Base-by-base conservation (phyloP, 1,140 invertebrate genomes). In the Psix sp. region DNA sequence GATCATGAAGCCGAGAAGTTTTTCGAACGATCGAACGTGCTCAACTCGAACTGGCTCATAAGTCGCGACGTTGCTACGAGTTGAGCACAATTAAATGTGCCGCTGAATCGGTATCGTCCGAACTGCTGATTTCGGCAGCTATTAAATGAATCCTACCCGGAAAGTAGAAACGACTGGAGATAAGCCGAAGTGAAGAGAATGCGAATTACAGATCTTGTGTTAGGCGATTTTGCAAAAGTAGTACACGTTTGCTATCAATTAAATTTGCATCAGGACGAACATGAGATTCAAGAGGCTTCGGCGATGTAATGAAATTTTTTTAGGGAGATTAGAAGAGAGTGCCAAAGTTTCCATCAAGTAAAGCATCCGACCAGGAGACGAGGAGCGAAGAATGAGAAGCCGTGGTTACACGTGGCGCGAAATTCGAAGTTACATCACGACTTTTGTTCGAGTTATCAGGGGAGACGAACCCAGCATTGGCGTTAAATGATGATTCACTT, bases 261-360 rank as follows among this genome's bases (percentile, higher is more conserved):
- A 81, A 78, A 79, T 40, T 16, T 5, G 33, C 29, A 79, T 59
- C 56, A 79, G 70, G 71, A 74, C 17, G 5, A 15, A 38, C 39
- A 79, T 51, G 26, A 78, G 14, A 24, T 18, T 0, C 5, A 74
- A 16, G 66, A 77, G 49, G 46, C 46, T 16, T 18, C 20, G 26
- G 5, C 29, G 56, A 40, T 68, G 70, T 76, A 74, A 66, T 54
- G 54, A 63, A 60, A 71, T 70, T 77, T 62, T 76, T 72, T 79
- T 70, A 62, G 59, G 75, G 75, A 60, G 56, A 79, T 80, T 68
- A 78, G 74, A 79, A 77, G 67, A 80, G 76, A 80, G 71, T 79
- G 80, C 71, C 77, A 77, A 80, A 82, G 77, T 82, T 80, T 80
- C 77, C 74, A 82, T 80, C 78, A 80, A 79, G 78, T 77, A 81